A percentile compares a stretch with the other conserved stretches of the same genome.
Evolutionary conservation across 2,888 invertebrate genomes (phyloP).

Genomic region (Andrena marginata): DNA sequence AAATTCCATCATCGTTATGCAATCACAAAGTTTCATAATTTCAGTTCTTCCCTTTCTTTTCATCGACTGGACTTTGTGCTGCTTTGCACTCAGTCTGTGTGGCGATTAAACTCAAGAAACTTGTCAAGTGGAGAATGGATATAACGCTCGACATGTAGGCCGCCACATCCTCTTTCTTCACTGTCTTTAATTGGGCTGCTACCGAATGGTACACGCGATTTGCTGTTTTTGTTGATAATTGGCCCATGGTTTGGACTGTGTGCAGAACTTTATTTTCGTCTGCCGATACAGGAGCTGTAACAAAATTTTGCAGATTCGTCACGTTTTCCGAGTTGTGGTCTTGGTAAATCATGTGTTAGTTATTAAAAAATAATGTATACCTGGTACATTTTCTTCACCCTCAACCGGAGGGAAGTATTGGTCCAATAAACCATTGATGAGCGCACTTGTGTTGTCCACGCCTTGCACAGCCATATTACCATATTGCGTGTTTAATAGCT

Average conservation of each 20-base stretch:
- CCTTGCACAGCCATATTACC: conserved; percentile 90
- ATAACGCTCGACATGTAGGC: conserved; percentile 81
- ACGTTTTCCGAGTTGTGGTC: not conserved
- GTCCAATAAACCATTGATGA: conserved; percentile 91
- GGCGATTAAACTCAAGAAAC: conserved; percentile 74
- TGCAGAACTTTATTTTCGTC: conserved; percentile 90
- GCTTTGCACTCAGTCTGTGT: conserved; percentile 28
- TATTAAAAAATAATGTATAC: conserved; percentile 73
- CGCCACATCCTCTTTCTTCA: conserved; percentile 82
- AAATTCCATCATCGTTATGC: not conserved
- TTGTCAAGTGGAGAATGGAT: conserved; percentile 82
- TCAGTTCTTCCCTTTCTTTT: conserved; percentile 20
- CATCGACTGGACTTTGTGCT: not conserved
- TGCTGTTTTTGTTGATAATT: conserved; percentile 90
- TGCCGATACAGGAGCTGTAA: conserved; percentile 88
- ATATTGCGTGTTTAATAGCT: conserved; percentile 89
- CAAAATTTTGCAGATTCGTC: not conserved
- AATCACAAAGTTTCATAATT: not conserved
- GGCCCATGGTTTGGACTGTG: conserved; percentile 91
- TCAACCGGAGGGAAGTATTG: conserved; percentile 89
- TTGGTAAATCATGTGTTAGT: not conserved
- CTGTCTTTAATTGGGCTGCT: conserved; percentile 87
- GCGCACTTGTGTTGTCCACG: conserved; percentile 89
- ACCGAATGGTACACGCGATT: conserved; percentile 91
- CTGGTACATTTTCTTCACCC: conserved; percentile 85